Evolutionary conservation across 35 echinoderm and acorn worm genomes (phyloP), one percentile per base, ranked within the genome.

Genomic region (Holothuria glaberrima): DNA sequence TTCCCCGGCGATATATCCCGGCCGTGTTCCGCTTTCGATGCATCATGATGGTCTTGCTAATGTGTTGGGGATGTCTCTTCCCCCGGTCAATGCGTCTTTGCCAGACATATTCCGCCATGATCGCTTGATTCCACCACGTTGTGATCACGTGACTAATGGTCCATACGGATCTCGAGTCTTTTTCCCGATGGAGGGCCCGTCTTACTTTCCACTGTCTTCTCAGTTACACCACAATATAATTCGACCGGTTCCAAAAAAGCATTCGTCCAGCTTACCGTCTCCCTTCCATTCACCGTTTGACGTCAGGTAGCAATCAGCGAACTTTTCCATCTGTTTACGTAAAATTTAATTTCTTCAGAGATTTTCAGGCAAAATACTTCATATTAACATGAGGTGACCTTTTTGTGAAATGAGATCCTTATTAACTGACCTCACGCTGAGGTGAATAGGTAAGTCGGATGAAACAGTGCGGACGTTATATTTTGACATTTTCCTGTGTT

Each of bases 41-140:
- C 54, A 84, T 30, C 57, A 84, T 26, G 80, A 84, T 30, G 46
- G 80, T 20, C 80, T 58, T 13, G 54, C 52, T 31, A 60, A 84
- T 38, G 57, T 84, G 22, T n/a, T 84, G 24, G 80, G 80, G 34
- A 59, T 61, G 30, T 57, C 80, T 13, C 32, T 58, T 33, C 48
- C 48, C 13, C 18, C 36, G 28, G 20, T 10, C 9, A 14, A 12
- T 17, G 50, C 5, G 50, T 5, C 50, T 5, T 54, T 54, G 16
- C 50, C 50, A 54, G 13, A 54, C 10, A 54, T 68, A 14, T 68
- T 68, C 64, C 64, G 64, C 19, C 64, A 4, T 68, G 64, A 68
- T 68, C 9, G 64, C 0, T 68, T 68, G 64, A 68, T 68, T 68
- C 64, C 50, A 10, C 64, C 64, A 68, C 64, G n/a, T 68, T 68